These are phyloP conservation scores for Ageneiosus marmoratus DNA, from an alignment of 2,113 vertebrate species.

Conservation along the genomic window DNA sequence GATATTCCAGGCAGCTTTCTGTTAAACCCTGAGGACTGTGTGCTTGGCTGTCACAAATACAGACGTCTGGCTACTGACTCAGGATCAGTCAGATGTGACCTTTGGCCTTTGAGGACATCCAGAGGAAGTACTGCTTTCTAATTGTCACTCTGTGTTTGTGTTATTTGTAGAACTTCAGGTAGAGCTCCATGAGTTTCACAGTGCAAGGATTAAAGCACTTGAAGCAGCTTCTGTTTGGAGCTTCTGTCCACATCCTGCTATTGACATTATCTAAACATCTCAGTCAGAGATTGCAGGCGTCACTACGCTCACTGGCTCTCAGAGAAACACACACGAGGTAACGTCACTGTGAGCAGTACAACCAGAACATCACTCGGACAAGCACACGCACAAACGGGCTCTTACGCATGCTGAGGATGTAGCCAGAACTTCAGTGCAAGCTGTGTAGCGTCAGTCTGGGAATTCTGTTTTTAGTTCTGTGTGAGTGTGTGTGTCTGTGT, in stretches of 20 bases:
- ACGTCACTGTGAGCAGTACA: slow-evolving; percentile 33
- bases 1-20: not conserved
- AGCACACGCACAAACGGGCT: not conserved
- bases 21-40: not conserved
- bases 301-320: slow-evolving; percentile 1
- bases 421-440: not conserved
- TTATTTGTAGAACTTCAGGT: not conserved
- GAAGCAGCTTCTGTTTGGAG: slow-evolving; percentile 2
- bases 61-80: not conserved
- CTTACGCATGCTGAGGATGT: slow-evolving; percentile 17
- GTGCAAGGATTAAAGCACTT: not conserved
- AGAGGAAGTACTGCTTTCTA: not conserved
- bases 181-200: not conserved
- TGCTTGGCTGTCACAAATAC: not conserved
- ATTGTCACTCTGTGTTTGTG: not conserved
- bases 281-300: slow-evolving; percentile 31
- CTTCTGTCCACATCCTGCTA: not conserved
- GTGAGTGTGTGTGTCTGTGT: not conserved
- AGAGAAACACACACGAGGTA: not conserved
- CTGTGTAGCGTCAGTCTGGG: slow-evolving; percentile 29
- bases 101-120: slow-evolving; percentile 6
- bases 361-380: slow-evolving; percentile 15
- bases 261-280: not conserved
- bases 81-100: slow-evolving; percentile 12
- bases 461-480: not conserved